phyloP scores from a whole-genome alignment of 2,113 vertebrate species.

The Pogona vitticeps region DNA sequence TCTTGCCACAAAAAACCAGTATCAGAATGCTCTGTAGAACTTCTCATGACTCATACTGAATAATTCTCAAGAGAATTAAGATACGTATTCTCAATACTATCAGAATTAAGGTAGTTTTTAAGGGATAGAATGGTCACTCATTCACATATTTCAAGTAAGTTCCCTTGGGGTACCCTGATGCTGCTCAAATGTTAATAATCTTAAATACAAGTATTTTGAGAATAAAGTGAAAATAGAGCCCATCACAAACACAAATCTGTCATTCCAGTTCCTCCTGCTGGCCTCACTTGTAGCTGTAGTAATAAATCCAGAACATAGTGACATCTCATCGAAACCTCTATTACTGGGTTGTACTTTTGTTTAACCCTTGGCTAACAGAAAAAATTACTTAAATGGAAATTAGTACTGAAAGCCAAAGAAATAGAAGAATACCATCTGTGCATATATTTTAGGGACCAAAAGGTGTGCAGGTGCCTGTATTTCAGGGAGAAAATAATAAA shows the following conservation, averaged over 20 bases:
- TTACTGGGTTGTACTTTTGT: neutral
- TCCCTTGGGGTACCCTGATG: conserved; percentile 39
- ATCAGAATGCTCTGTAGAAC: conserved; percentile 51
- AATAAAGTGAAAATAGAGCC: neutral
- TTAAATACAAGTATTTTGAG: neutral
- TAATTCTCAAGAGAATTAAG: conserved; percentile 38
- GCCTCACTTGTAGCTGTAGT: neutral
- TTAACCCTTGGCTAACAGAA: neutral
- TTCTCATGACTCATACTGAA: conserved; percentile 46
- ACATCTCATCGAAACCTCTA: neutral
- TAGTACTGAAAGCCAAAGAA: neutral
- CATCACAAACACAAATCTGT: neutral
- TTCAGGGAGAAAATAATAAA: neutral
- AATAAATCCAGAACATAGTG: neutral
- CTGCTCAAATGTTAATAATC: conserved; percentile 31
- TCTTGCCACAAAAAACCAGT: conserved; percentile 6
- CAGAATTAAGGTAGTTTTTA: too few relatives aligned
- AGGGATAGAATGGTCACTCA: neutral
- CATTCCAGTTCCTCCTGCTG: too few relatives aligned
- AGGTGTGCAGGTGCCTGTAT: neutral
- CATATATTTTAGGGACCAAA: neutral
- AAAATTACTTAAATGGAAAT: neutral
- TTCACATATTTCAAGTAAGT: conserved; percentile 49
- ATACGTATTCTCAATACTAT: too few relatives aligned
- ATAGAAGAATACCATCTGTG: neutral